Evolutionary conservation across 2,113 vertebrate genomes (phyloP).

Genomic region (Calidris pugnax): DNA sequence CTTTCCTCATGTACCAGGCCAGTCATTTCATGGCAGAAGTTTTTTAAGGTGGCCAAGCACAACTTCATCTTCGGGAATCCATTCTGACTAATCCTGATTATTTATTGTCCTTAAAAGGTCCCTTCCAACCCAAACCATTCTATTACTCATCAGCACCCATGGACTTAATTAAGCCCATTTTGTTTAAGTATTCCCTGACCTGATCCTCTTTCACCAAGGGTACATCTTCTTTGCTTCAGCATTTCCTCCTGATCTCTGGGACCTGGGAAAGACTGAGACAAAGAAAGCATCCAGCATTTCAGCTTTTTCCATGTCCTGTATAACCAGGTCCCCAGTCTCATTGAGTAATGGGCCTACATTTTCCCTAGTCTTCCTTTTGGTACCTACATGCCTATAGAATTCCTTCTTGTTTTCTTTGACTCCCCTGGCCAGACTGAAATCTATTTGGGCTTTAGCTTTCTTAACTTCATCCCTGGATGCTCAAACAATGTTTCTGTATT

Average conservation of each 20-base stretch:
- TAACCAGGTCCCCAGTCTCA: neutral
- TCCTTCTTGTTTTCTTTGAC: no score
- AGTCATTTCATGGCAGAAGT: neutral
- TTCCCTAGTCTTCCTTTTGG: neutral
- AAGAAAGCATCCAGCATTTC: neutral
- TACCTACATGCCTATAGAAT: no score
- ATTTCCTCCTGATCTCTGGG: neutral
- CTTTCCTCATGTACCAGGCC: neutral
- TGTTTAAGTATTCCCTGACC: neutral
- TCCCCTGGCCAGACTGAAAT: no score
- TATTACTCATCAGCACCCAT: neutral
- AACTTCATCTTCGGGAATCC: neutral
- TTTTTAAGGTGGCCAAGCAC: neutral
- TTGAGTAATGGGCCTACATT: neutral
- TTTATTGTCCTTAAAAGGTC: neutral
- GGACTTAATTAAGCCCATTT: neutral
- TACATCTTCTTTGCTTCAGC: neutral
- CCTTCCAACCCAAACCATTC: neutral
- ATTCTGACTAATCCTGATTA: neutral
- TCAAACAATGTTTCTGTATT: no score
- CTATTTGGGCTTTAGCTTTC: no score
- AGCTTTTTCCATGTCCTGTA: neutral
- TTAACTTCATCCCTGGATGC: no score
- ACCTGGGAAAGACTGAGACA: neutral
- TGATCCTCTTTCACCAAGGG: neutral